Percentiles rank a stretch among this genome's conserved stretches.
These are phyloP conservation scores for Dynastes grantii DNA, from an alignment of 2,888 invertebrate genomes.

Conservation along the genomic window DNA sequence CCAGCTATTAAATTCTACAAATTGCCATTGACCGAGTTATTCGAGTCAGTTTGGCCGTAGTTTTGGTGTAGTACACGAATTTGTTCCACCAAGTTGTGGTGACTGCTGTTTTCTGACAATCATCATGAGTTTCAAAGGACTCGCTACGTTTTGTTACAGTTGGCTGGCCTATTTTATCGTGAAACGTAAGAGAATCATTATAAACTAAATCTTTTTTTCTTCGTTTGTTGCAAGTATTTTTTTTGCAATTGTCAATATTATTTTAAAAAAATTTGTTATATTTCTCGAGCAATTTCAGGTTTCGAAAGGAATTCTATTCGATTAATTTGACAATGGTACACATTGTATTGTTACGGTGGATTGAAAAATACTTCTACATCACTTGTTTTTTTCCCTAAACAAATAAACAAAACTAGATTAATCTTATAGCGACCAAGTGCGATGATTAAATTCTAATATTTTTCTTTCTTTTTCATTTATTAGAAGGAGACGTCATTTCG, in stretches of 20 bases:
- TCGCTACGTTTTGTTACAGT: constrained; percentile 8
- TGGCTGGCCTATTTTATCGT: constrained; percentile 1
- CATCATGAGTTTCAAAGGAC: constrained; percentile 7
- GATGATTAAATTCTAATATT: too few species aligned
- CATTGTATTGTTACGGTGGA: background rate
- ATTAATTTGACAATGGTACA: background rate
- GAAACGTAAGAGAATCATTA: background rate
- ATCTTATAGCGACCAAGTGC: too few species aligned
- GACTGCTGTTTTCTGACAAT: background rate
- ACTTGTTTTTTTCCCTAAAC: background rate
- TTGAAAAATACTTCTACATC: background rate
- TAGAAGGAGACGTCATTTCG: too few species aligned
- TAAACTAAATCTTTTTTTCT: background rate
- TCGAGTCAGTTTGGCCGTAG: constrained; percentile 9
- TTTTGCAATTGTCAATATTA: background rate
- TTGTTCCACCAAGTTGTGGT: constrained; percentile 1
- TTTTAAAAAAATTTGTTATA: background rate
- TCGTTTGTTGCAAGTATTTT: background rate
- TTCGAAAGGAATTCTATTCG: background rate
- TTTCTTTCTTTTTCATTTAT: too few species aligned
- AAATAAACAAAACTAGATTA: too few species aligned
- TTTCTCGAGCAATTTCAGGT: background rate
- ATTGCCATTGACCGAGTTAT: background rate
- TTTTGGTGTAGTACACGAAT: background rate
- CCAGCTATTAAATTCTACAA: background rate